These are phyloP conservation scores for Macrosiphum euphorbiae DNA, from an alignment of 2,888 invertebrate genomes.

Conservation along the genomic window DNA sequence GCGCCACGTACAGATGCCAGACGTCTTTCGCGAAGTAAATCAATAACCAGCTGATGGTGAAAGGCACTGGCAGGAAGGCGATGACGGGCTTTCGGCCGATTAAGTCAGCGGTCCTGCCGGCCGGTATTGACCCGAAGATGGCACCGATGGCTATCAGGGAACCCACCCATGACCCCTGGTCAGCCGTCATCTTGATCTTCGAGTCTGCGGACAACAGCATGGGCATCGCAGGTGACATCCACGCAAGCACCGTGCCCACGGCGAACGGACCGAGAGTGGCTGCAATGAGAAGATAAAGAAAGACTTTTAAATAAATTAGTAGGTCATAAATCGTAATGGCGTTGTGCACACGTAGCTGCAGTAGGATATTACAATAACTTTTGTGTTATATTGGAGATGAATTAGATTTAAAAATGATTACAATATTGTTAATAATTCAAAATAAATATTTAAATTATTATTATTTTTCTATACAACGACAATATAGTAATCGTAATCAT, in stretches of 20 bases:
- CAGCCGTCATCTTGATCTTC: slow-evolving; percentile 72
- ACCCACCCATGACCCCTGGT: slow-evolving; percentile 81
- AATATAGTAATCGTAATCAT: background rate
- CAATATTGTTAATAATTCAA: background rate
- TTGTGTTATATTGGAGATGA: background rate
- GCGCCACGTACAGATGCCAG: slow-evolving; percentile 78
- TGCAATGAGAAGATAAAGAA: slow-evolving; percentile 68
- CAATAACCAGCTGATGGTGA: slow-evolving; percentile 79
- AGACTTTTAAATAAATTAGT: background rate
- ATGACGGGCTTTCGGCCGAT: slow-evolving; percentile 81
- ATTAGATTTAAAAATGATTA: background rate
- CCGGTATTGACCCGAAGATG: slow-evolving; percentile 79
- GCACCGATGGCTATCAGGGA: slow-evolving; percentile 81
- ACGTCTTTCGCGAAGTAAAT: slow-evolving; percentile 77
- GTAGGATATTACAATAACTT: background rate
- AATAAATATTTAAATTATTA: too few relatives aligned
- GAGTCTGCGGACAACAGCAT: slow-evolving; percentile 67
- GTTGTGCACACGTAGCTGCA: background rate
- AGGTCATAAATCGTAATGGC: background rate
- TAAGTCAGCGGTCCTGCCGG: slow-evolving; percentile 78
- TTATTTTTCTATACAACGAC: background rate
- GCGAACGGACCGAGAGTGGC: slow-evolving; percentile 72
- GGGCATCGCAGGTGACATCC: slow-evolving; percentile 72
- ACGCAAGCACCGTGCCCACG: slow-evolving; percentile 72
- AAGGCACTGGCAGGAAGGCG: slow-evolving; percentile 77